Evolutionary conservation across 2,888 invertebrate genomes (phyloP).

Genomic region (Cremastobaeus sp.): DNA sequence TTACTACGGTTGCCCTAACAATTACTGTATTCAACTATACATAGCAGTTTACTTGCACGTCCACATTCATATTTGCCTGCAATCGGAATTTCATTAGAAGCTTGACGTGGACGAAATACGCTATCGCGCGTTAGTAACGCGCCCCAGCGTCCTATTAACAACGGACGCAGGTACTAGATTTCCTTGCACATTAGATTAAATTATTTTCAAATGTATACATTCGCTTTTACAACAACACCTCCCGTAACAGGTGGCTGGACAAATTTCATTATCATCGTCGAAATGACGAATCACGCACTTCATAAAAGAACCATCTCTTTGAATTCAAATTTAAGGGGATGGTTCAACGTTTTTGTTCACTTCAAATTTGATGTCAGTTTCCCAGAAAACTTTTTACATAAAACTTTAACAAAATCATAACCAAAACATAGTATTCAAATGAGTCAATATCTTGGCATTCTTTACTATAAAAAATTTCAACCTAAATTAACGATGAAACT

Average conservation of each 20-base stretch:
- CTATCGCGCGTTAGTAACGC: constrained; percentile 27
- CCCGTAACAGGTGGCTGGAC: constrained; percentile 35
- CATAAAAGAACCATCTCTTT: too few relatives aligned
- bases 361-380: too few relatives aligned
- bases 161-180: not conserved
- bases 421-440: too few relatives aligned
- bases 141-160: constrained; percentile 12
- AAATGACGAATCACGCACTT: too few relatives aligned
- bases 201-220: constrained; percentile 16
- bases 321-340: too few relatives aligned
- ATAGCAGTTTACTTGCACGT: constrained; percentile 18
- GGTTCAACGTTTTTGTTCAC: too few relatives aligned
- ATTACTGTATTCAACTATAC: constrained; percentile 36
- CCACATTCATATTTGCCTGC: constrained; percentile 46
- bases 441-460: too few relatives aligned
- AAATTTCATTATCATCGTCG: constrained; percentile 34
- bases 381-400: too few relatives aligned
- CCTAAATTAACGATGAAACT: too few relatives aligned
- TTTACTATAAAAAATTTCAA: too few relatives aligned
- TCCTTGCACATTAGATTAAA: constrained; percentile 20
- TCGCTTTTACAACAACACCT: constrained; percentile 22
- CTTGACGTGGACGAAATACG: constrained; percentile 42
- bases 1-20: constrained; percentile 15
- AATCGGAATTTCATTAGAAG: constrained; percentile 50
- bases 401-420: too few relatives aligned